phyloP scores from a whole-genome alignment of 92 coral and sea anemone species.

The Scolanthus callimorphus region DNA sequence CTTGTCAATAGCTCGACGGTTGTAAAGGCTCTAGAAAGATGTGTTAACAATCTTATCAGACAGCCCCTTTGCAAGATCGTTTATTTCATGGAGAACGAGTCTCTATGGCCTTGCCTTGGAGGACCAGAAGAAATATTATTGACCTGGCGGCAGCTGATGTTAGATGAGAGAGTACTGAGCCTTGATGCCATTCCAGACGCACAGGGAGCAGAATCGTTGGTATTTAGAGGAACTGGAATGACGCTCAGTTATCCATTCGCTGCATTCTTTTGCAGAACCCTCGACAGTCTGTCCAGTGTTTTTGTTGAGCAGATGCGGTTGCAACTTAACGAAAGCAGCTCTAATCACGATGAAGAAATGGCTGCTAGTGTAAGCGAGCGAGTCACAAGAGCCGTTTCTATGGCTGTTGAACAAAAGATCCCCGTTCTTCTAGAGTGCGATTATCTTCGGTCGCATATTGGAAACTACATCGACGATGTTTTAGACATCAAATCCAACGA shows the following conservation, averaged over 20 bases:
- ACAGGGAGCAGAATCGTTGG: slow-evolving; percentile 77
- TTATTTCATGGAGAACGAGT: slow-evolving; percentile 83
- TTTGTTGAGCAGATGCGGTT: slow-evolving; percentile 70
- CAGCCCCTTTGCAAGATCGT: slow-evolving; percentile 77
- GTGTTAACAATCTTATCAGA: slow-evolving; percentile 68
- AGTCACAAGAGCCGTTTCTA: slow-evolving; percentile 44
- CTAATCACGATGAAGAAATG: slow-evolving; percentile 63
- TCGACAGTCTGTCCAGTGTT: slow-evolving; percentile 61
- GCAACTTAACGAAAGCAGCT: slow-evolving; percentile 50
- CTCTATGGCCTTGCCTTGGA: slow-evolving; percentile 63
- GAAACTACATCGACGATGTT: slow-evolving; percentile 69
- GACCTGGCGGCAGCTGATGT: slow-evolving; percentile 49
- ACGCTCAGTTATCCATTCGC: slow-evolving; percentile 66
- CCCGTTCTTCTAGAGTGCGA: slow-evolving; percentile 53
- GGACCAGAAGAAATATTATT: slow-evolving; percentile 27
- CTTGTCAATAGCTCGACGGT: slow-evolving; percentile 79
- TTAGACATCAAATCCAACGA: slow-evolving; percentile 69
- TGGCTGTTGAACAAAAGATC: slow-evolving; percentile 46
- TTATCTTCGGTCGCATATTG: slow-evolving; percentile 21
- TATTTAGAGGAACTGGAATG: slow-evolving; percentile 32
- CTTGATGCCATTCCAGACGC: slow-evolving; percentile 65
- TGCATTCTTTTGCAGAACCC: slow-evolving; percentile 51
- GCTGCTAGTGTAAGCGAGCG: slow-evolving; percentile 14
- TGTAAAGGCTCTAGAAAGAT: slow-evolving; percentile 77
- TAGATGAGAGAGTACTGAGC: slow-evolving; percentile 41